phyloP scores from a whole-genome alignment of 2,113 vertebrate genomes.

The Sapajus apella region DNA sequence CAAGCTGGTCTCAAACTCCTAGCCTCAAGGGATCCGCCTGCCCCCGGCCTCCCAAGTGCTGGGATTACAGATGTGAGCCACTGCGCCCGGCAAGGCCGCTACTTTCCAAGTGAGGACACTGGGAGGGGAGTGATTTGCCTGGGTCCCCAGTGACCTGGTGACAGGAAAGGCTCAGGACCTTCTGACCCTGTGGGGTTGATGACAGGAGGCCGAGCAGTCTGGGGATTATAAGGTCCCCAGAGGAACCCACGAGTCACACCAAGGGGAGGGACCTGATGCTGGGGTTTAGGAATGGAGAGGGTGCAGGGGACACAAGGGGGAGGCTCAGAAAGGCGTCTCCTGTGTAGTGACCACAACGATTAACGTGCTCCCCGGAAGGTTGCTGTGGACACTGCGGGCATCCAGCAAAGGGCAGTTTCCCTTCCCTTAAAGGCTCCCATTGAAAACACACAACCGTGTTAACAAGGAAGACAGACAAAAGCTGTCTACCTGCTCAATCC shows the following conservation, averaged over 20 bases:
- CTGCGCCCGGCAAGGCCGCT: neutral
- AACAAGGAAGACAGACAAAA: neutral
- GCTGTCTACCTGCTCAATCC: neutral
- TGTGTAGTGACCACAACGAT: accelerated
- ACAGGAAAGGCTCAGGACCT: neutral
- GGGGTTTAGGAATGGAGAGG: neutral
- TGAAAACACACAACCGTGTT: neutral
- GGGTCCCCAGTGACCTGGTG: neutral
- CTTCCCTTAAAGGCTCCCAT: neutral
- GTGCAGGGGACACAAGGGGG: neutral
- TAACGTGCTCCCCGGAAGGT: neutral
- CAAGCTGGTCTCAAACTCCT: neutral
- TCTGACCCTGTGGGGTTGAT: neutral
- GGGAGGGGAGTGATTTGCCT: neutral
- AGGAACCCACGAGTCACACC: neutral
- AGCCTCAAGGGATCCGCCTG: neutral
- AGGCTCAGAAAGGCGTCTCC: neutral
- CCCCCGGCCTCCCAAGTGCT: neutral
- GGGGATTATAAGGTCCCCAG: neutral
- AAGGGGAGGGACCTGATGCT: neutral
- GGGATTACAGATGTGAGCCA: neutral
- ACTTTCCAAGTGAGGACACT: neutral
- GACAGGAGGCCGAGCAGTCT: neutral
- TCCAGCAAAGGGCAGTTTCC: neutral
- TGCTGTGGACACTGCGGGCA: neutral